Evolutionary conservation across 2,888 invertebrate genomes (phyloP).

Genomic region (Synergus umbraculus): DNA sequence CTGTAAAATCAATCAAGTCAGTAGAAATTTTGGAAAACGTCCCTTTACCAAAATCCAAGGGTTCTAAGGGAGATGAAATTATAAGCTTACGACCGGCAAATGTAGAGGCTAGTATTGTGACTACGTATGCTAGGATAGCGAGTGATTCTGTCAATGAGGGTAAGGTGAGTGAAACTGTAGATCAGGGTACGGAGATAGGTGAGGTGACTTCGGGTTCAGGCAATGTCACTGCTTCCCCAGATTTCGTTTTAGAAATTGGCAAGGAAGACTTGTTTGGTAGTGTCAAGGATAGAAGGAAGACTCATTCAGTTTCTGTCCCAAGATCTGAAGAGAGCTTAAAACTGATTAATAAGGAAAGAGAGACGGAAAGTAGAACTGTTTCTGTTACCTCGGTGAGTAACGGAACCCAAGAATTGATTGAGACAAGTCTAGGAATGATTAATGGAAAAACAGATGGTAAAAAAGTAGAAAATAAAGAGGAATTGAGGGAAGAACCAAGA

Average conservation of each 20-base stretch:
- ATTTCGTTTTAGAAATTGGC: slow-evolving; percentile 47
- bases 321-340: not conserved
- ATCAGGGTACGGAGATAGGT: slow-evolving; percentile 45
- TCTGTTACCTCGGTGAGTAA: not conserved
- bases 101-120: slow-evolving; percentile 70
- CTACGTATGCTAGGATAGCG: slow-evolving; percentile 67
- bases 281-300: slow-evolving; percentile 69
- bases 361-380: slow-evolving; percentile 7
- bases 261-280: slow-evolving; percentile 70
- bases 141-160: slow-evolving; percentile 14
- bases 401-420: slow-evolving; percentile 32
- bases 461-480: not conserved
- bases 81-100: slow-evolving; percentile 69
- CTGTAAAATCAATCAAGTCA: slow-evolving; percentile 56
- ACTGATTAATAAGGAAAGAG: slow-evolving; percentile 12
- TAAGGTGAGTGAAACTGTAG: slow-evolving; percentile 43
- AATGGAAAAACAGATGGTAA: slow-evolving; percentile 41
- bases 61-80: slow-evolving; percentile 65
- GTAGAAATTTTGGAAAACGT: slow-evolving; percentile 63
- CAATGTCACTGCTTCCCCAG: slow-evolving; percentile 41
- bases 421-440: not conserved
- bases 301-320: slow-evolving; percentile 40
- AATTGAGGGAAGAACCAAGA: slow-evolving; percentile 4
- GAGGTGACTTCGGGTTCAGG: slow-evolving; percentile 21
- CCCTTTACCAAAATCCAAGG: slow-evolving; percentile 58